Evolutionary conservation across 2,797 vertebrate species (phyloP).

Genomic region (Botia kubotai): DNA sequence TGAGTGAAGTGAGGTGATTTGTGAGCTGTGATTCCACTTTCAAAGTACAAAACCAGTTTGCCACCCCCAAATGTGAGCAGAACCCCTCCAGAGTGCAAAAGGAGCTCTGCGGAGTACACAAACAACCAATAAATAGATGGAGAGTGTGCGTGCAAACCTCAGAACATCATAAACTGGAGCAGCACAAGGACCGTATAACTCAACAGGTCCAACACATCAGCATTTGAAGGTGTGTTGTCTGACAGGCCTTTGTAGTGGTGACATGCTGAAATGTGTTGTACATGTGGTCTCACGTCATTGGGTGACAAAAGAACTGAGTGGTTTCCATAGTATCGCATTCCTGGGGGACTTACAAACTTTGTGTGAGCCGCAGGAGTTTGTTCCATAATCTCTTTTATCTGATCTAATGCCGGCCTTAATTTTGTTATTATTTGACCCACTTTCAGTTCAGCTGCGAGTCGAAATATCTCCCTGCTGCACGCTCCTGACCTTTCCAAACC

Average conservation of each 20-base stretch:
- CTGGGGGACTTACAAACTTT: conserved; percentile 60
- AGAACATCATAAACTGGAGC: conserved; percentile 30
- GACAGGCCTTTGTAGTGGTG: conserved; percentile 48
- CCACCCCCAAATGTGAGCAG: conserved; percentile 54
- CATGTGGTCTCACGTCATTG: conserved; percentile 57
- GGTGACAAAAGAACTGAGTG: conserved; percentile 53
- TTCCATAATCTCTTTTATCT: conserved; percentile 49
- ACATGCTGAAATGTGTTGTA: conserved; percentile 56
- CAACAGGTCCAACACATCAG: conserved; percentile 38
- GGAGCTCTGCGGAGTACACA: conserved; percentile 41
- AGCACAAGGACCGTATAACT: conserved; percentile 21
- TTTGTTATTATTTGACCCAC: conserved; percentile 46
- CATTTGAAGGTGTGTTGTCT: conserved; percentile 50
- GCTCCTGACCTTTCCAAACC: not conserved
- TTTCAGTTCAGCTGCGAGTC: conserved; percentile 19
- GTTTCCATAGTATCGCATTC: conserved; percentile 63
- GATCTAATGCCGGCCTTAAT: conserved; percentile 40
- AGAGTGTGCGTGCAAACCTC: conserved; percentile 27
- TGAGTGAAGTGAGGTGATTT: no score
- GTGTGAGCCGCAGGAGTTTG: conserved; percentile 39
- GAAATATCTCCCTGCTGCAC: conserved; percentile 7
- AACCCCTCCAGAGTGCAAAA: no score
- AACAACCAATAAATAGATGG: conserved; percentile 30
- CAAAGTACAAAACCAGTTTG: conserved; percentile 58
- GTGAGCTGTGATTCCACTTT: conserved; percentile 43